Percentiles rank a stretch among this genome's conserved stretches.
These are phyloP conservation scores for Mohoua ochrocephala DNA, from an alignment of 2,113 vertebrate genomes.

Conservation along the genomic window DNA sequence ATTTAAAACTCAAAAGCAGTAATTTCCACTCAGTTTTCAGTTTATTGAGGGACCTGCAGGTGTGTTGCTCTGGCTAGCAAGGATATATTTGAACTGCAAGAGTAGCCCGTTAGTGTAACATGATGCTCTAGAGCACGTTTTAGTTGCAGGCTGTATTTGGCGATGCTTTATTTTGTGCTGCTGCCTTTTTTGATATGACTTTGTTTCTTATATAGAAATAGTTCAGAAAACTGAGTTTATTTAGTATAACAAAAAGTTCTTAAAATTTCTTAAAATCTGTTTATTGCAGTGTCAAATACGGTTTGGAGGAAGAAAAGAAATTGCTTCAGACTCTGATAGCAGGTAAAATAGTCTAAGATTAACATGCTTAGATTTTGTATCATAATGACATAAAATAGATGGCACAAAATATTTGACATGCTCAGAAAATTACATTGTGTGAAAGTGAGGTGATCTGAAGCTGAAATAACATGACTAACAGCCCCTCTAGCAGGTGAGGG, in stretches of 20 bases:
- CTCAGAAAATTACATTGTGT: neutral
- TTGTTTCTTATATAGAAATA: neutral
- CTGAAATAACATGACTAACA: neutral
- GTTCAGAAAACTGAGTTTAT: neutral
- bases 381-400: neutral
- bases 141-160: neutral
- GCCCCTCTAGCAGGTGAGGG: neutral
- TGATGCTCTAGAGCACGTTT: neutral
- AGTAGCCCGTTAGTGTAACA: neutral
- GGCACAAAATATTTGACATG: neutral
- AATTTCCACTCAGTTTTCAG: neutral
- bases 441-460: neutral
- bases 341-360: constrained; percentile 75
- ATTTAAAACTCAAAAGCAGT: neutral
- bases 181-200: neutral
- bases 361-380: neutral
- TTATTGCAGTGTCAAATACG: constrained; percentile 93
- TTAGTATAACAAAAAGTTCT: neutral
- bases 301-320: constrained; percentile 98
- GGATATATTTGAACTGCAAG: neutral
- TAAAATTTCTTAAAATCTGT: neutral
- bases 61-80: neutral
- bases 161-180: neutral
- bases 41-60: neutral
- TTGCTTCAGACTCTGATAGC: constrained; percentile 97